Evolutionary conservation across 2,888 invertebrate genomes (phyloP).

Genomic region (Cynaeus angustus): DNA sequence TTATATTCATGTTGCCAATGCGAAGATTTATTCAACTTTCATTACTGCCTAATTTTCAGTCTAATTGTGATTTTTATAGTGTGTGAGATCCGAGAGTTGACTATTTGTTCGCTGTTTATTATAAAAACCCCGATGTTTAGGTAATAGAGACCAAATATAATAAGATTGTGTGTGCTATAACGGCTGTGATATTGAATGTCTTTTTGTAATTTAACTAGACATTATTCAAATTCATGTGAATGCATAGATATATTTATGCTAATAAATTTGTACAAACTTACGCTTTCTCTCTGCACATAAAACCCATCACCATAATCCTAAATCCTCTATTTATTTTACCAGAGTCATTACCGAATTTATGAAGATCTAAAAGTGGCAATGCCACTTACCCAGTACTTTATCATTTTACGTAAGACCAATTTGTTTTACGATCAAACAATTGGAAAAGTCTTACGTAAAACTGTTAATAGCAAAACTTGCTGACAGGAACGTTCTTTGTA

Average conservation of each 20-base stretch:
- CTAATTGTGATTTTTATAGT: slow-evolving; percentile 21
- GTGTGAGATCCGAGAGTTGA: slow-evolving; percentile 17
- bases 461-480: neutral
- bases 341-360: neutral
- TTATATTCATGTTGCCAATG: slow-evolving; percentile 50
- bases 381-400: too few species aligned
- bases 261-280: slow-evolving; percentile 56
- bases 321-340: slow-evolving; percentile 10
- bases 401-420: slow-evolving; percentile 1
- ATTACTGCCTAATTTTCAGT: slow-evolving; percentile 11
- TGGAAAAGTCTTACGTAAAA: neutral
- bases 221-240: slow-evolving; percentile 52
- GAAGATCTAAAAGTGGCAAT: neutral
- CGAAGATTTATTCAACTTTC: slow-evolving; percentile 34
- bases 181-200: slow-evolving; percentile 67
- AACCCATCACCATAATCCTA: neutral
- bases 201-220: slow-evolving; percentile 55
- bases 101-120: slow-evolving; percentile 23
- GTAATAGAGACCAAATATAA: slow-evolving; percentile 55
- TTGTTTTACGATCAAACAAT: slow-evolving; percentile 12
- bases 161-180: slow-evolving; percentile 66
- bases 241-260: slow-evolving; percentile 56
- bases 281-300: neutral
- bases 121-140: slow-evolving; percentile 43
- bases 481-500: slow-evolving; percentile 7